These are phyloP conservation scores for Malacoctenus gilli DNA, from an alignment of 2,797 vertebrate species.

Conservation along the genomic window DNA sequence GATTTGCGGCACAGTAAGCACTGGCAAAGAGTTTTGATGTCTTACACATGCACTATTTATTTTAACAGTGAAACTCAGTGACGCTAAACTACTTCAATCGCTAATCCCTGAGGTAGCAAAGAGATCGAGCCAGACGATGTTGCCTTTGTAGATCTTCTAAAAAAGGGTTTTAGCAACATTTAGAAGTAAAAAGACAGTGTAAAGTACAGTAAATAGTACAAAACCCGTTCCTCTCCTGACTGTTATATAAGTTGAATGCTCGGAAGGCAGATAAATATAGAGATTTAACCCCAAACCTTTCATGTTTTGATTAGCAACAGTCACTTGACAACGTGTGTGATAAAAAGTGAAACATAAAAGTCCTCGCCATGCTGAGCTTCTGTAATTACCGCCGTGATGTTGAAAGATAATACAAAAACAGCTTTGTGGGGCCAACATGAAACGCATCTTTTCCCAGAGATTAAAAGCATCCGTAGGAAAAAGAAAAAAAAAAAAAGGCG, in stretches of 20 bases:
- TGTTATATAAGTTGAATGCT: slow-evolving; percentile 6
- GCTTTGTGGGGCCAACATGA: slow-evolving; percentile 50
- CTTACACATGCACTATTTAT: background rate
- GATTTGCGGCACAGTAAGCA: no score
- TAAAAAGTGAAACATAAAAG: slow-evolving; percentile 50
- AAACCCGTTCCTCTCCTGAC: slow-evolving; percentile 1
- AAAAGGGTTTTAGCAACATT: background rate
- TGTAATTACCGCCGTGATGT: slow-evolving; percentile 50
- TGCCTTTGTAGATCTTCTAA: slow-evolving; percentile 5
- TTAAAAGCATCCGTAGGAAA: slow-evolving; percentile 41
- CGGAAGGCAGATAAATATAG: slow-evolving; percentile 23
- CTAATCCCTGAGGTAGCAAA: slow-evolving; percentile 6
- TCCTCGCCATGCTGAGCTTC: slow-evolving; percentile 16
- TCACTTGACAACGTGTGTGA: slow-evolving; percentile 31
- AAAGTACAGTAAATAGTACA: background rate
- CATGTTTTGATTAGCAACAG: slow-evolving; percentile 33
- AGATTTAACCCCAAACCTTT: slow-evolving; percentile 41
- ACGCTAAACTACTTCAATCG: slow-evolving; percentile 6
- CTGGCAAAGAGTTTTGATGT: background rate
- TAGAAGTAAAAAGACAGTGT: background rate
- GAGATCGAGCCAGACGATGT: slow-evolving; percentile 1
- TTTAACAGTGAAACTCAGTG: slow-evolving; percentile 4
- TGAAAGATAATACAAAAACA: slow-evolving; percentile 42
- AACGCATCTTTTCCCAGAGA: slow-evolving; percentile 39
- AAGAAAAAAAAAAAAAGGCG: no score